phyloP scores from a whole-genome alignment of 2,797 vertebrate species.

The Intellagama lesueurii region DNA sequence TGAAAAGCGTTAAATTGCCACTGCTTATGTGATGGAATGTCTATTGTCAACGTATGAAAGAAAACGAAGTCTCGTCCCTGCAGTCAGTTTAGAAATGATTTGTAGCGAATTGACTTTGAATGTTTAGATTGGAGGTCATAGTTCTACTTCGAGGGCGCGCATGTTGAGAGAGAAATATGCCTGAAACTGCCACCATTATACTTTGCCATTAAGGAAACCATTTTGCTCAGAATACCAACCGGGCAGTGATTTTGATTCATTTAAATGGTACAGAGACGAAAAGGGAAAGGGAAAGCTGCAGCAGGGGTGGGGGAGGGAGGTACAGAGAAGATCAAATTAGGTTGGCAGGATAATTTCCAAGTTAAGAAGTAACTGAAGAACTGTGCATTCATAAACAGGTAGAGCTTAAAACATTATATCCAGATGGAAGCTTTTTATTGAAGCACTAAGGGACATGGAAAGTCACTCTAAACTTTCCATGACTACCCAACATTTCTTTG shows the following conservation, averaged over 20 bases:
- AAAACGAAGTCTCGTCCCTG: slow-evolving; percentile 60
- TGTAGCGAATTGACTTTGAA: slow-evolving; percentile 74
- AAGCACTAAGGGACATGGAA: slow-evolving; percentile 55
- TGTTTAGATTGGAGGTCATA: slow-evolving; percentile 79
- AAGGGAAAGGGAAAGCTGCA: not conserved
- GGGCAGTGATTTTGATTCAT: slow-evolving; percentile 63
- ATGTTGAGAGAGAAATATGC: slow-evolving; percentile 42
- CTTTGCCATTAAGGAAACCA: slow-evolving; percentile 52
- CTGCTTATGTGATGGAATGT: slow-evolving; percentile 73
- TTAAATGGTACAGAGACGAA: slow-evolving; percentile 59
- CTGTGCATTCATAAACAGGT: slow-evolving; percentile 70
- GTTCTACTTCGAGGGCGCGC: slow-evolving; percentile 76
- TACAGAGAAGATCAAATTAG: slow-evolving; percentile 68
- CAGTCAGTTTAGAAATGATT: slow-evolving; percentile 71
- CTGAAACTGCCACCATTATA: slow-evolving; percentile 48
- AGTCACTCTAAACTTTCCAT: slow-evolving; percentile 69
- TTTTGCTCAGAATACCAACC: slow-evolving; percentile 62
- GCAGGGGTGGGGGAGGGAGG: not conserved
- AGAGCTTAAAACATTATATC: slow-evolving; percentile 66
- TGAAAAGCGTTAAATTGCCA: slow-evolving; percentile 82
- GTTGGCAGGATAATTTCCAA: slow-evolving; percentile 66
- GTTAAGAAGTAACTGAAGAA: slow-evolving; percentile 69
- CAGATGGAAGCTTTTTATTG: slow-evolving; percentile 66
- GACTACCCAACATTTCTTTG: slow-evolving; percentile 44
- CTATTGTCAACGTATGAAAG: slow-evolving; percentile 72